Evolutionary conservation across 92 coral and sea anemone genomes (phyloP), one percentile per base, ranked within the genome.

Genomic region (Actinernus sp.): DNA sequence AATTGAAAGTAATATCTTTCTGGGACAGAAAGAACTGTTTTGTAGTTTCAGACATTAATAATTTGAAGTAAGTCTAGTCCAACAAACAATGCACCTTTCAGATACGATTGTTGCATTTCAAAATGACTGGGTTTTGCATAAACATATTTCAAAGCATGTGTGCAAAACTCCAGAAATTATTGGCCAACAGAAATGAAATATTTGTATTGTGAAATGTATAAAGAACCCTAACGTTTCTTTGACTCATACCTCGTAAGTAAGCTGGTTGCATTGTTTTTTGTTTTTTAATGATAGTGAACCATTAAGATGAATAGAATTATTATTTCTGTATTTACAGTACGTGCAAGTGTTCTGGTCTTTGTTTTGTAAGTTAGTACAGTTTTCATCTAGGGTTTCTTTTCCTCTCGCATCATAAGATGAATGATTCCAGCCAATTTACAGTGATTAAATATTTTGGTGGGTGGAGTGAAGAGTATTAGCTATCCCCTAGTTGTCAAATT

Each of bases 31-130:
- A 61, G 67, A 65, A 24, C 47, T 53, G 30, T 79, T 74, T 40
- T 67, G 68, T 68, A 68, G 76, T 53, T 71, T 79, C 74, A 37
- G 10, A 54, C 59, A 68, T 81, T 79, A 69, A 76, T 59, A n/a
- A 49, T 79, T 71, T 60, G 63, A 81, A 63, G 87, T 76, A 67
- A 81, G 54, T 72, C 63, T 72, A 52, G 78, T 68, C 78, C 63
- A 55, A 39, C 63, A 70, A 79, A 71, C 31, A 71, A 62, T 81
- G 57, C 77, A 61, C 80, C 76, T 68, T 68, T 68, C 76, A 68
- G 39, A 68, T 45, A 68, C 53, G 50, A 68, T 52, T 68, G 76
- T 60, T 26, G 63, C 63, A 68, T 68, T 68, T 68, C 63, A 53
- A 53, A 21, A 68, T 55, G 41, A 55, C 39, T 16, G 29, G 64